phyloP scores from a whole-genome alignment of 2,888 invertebrate species.

The Drosophila quinaria region DNA sequence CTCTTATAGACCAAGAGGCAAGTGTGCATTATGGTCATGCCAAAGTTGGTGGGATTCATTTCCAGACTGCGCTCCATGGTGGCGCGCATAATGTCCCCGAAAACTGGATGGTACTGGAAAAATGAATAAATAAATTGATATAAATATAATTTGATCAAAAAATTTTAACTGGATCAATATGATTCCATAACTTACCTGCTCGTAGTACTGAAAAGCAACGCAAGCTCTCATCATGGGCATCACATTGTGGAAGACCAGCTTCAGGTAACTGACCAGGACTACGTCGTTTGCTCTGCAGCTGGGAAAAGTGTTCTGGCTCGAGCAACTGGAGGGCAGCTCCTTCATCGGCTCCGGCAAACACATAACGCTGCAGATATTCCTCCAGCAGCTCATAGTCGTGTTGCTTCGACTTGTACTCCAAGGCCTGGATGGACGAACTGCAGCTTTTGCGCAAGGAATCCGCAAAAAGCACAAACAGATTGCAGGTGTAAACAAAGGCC shows the following conservation, averaged over 20 bases:
- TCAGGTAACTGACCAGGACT: constrained; percentile 54
- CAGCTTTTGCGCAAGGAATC: not conserved
- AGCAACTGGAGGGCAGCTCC: constrained; percentile 1
- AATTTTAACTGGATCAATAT: too few species aligned
- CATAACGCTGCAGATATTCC: constrained; percentile 25
- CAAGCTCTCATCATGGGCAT: constrained; percentile 56
- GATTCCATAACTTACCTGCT: constrained; percentile 28
- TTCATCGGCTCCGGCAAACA: constrained; percentile 11
- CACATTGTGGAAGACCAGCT: constrained; percentile 49
- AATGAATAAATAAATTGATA: too few species aligned
- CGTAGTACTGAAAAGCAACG: constrained; percentile 46
- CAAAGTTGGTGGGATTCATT: constrained; percentile 50
- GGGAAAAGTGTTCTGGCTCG: not conserved
- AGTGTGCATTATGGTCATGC: constrained; percentile 68
- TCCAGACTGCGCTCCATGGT: constrained; percentile 46
- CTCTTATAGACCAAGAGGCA: constrained; percentile 33
- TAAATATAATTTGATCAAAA: too few species aligned
- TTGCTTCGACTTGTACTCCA: constrained; percentile 37
- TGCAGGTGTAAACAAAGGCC: constrained; percentile 52
- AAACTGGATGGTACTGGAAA: constrained; percentile 33
- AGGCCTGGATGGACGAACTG: not conserved
- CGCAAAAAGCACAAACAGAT: constrained; percentile 50
- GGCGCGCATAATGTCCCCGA: constrained; percentile 56
- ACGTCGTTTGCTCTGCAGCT: constrained; percentile 40
- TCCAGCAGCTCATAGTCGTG: constrained; percentile 46